These are phyloP conservation scores for Uloborus plumipes DNA, from an alignment of 2,888 invertebrate genomes.

Conservation along the genomic window DNA sequence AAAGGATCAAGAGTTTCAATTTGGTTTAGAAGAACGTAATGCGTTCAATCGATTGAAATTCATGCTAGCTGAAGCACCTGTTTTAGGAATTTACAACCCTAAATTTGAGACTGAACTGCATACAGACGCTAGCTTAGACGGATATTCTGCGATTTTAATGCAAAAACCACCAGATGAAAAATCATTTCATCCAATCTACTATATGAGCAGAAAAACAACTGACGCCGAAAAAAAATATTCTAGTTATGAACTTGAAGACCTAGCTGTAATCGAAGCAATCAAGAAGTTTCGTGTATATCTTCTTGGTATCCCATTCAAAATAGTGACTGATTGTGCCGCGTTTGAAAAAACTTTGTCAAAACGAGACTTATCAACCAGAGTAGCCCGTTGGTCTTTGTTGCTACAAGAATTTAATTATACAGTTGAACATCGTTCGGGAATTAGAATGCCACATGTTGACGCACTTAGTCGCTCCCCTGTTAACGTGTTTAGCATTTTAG, in stretches of 20 bases:
- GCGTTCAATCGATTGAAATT: no score
- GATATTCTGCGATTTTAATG: not conserved
- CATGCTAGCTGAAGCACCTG: no score
- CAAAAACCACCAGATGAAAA: constrained; percentile 1
- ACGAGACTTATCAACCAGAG: constrained; percentile 6
- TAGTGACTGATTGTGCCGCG: constrained; percentile 14
- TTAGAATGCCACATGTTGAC: constrained; percentile 38
- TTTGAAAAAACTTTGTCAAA: constrained; percentile 4
- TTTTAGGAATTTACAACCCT: no score
- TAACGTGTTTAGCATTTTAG: no score
- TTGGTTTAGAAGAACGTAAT: no score
- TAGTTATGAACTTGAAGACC: constrained; percentile 29
- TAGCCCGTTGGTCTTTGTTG: constrained; percentile 14
- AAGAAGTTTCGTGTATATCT: constrained; percentile 41
- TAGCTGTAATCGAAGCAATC: constrained; percentile 13
- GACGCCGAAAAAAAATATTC: constrained; percentile 18
- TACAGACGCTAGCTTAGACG: not conserved
- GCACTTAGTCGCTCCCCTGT: constrained; percentile 13
- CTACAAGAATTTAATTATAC: constrained; percentile 30
- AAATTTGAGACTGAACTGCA: not conserved
- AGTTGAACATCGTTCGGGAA: constrained; percentile 12
- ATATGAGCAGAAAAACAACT: constrained; percentile 9
- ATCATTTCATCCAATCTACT: constrained; percentile 9
- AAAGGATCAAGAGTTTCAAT: no score
- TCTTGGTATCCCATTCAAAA: constrained; percentile 8